These are phyloP conservation scores for Gasterosteus nipponicus DNA, from an alignment of 2,113 vertebrate species.

Conservation along the genomic window DNA sequence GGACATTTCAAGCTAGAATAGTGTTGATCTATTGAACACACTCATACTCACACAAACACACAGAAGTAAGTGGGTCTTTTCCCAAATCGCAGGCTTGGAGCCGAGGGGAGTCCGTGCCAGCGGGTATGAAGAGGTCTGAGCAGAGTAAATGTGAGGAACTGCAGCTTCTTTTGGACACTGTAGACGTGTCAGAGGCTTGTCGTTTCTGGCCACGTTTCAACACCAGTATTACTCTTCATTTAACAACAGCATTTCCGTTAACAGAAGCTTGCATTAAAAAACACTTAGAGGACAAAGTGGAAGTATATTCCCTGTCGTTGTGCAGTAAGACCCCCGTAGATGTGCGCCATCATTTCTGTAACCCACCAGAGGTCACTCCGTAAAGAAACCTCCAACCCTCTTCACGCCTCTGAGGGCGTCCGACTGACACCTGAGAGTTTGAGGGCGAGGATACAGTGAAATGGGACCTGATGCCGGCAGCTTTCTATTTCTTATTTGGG, in stretches of 20 bases:
- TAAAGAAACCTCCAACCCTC: constrained; percentile 43
- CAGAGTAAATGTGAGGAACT: constrained; percentile 59
- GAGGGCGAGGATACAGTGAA: constrained; percentile 23
- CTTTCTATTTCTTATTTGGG: constrained; percentile 22
- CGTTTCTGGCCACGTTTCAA: constrained; percentile 31
- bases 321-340: not conserved
- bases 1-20: not conserved
- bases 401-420: constrained; percentile 3
- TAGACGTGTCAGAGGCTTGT: constrained; percentile 39
- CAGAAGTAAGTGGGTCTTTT: constrained; percentile 31
- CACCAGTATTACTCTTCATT: constrained; percentile 35
- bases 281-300: too few species aligned
- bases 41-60: constrained; percentile 8
- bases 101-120: constrained; percentile 23
- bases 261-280: too few species aligned
- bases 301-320: not conserved
- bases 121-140: constrained; percentile 35
- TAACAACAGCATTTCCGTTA: constrained; percentile 26
- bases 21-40: not conserved
- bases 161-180: constrained; percentile 66
- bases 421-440: constrained; percentile 39
- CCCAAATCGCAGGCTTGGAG: constrained; percentile 42
- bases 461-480: constrained; percentile 48
- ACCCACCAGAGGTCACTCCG: constrained; percentile 6
- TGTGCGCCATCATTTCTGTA: constrained; percentile 19